Conservation (phyloP, 2,888 invertebrate species). For the Hesperia comma region DNA sequence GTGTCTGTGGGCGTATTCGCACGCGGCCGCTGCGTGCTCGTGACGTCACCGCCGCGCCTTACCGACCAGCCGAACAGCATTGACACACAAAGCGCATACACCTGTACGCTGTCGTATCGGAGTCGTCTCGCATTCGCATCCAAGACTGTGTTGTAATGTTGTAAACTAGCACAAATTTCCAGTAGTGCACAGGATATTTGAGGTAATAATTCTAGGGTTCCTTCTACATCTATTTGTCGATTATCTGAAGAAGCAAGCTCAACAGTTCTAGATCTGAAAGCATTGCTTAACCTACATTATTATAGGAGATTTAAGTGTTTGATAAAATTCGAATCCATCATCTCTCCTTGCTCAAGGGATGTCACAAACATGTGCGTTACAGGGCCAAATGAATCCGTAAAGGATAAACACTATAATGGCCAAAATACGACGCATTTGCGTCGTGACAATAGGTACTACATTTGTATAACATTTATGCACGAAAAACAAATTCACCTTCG, state of each 20-base stretch:
- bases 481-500: slow-evolving; percentile 2
- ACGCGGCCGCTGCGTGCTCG: slow-evolving; percentile 56
- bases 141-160: too few relatives aligned
- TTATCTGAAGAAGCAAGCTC: too few relatives aligned
- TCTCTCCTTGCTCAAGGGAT: background rate
- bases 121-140: background rate
- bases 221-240: too few relatives aligned
- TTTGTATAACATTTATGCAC: background rate
- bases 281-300: too few relatives aligned
- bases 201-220: too few relatives aligned
- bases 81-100: slow-evolving; percentile 41
- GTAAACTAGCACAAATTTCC: background rate
- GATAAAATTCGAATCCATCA: too few relatives aligned
- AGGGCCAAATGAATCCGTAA: too few relatives aligned
- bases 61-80: slow-evolving; percentile 50
- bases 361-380: background rate
- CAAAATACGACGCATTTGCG: slow-evolving; percentile 3
- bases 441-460: background rate
- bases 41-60: slow-evolving; percentile 54
- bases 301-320: too few relatives aligned
- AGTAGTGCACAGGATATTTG: background rate
- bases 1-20: slow-evolving; percentile 46
- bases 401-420: background rate
- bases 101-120: background rate
- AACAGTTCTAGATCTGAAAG: too few relatives aligned